Conservation (phyloP, 1,140 invertebrate species). For the Listronotus oregonensis region DNA sequence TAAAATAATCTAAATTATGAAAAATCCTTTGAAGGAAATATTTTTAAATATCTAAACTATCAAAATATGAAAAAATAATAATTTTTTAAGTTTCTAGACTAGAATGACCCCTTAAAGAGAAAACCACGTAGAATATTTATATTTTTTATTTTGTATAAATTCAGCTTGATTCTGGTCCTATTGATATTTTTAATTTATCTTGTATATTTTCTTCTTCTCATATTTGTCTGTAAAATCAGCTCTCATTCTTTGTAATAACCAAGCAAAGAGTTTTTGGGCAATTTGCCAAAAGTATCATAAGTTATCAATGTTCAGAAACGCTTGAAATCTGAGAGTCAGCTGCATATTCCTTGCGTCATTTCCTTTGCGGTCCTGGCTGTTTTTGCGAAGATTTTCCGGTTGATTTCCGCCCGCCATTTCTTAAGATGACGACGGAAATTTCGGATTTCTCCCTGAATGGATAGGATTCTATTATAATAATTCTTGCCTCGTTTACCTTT, state of each 20-base stretch:
- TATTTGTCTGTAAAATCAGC: not conserved
- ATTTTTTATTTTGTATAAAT: no score
- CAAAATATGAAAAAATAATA: no score
- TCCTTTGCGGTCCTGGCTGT: conserved; percentile 19
- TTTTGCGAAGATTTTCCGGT: conserved; percentile 26
- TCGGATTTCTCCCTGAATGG: conserved; percentile 8
- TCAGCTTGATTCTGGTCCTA: no score
- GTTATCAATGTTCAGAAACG: conserved; percentile 50
- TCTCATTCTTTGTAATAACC: not conserved
- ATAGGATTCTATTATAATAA: conserved; percentile 15
- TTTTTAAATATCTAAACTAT: no score
- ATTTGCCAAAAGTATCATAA: conserved; percentile 42
- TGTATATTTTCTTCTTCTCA: no score
- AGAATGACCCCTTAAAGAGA: no score
- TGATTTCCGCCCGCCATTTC: conserved; percentile 22
- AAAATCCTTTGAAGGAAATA: no score
- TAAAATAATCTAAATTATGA: no score
- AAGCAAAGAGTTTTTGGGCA: conserved; percentile 24
- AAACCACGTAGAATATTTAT: no score
- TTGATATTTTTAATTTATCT: no score
- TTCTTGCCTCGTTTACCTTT: not conserved
- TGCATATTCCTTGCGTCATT: conserved; percentile 45
- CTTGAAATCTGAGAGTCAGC: conserved; percentile 48
- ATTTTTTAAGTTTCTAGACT: no score
- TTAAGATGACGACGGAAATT: conserved; percentile 34